These are phyloP conservation scores for Chirona hameri DNA, from an alignment of 2,888 invertebrate species.

Conservation along the genomic window DNA sequence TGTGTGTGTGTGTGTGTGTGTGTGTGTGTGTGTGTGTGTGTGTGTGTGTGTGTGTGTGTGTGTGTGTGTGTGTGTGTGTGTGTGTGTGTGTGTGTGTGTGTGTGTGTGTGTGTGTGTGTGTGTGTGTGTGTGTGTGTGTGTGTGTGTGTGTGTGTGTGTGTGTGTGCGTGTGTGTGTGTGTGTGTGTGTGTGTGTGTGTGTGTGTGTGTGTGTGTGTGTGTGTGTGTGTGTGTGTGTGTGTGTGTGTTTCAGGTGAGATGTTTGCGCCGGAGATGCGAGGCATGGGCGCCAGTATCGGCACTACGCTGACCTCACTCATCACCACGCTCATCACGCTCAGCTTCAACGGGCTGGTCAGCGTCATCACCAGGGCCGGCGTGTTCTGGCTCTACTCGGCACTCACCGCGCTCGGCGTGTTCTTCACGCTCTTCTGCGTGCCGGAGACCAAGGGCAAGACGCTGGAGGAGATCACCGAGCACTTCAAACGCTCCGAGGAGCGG, in stretches of 20 bases:
- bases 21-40: too few relatives aligned
- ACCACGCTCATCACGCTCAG: not conserved
- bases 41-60: too few relatives aligned
- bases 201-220: too few relatives aligned
- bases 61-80: not conserved
- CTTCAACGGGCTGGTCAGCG: not conserved
- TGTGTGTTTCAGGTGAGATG: not conserved
- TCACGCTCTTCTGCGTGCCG: not conserved
- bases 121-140: too few relatives aligned
- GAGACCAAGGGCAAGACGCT: slow-evolving; percentile 1
- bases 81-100: too few relatives aligned
- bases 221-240: too few relatives aligned
- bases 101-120: too few relatives aligned
- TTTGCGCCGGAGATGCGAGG: not conserved
- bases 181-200: not conserved
- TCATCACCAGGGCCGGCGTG: not conserved
- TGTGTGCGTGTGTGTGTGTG: too few relatives aligned
- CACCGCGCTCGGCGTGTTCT: not conserved
- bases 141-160: too few relatives aligned
- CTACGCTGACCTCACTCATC: not conserved
- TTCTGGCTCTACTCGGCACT: not conserved
- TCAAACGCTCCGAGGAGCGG: not conserved
- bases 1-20: too few relatives aligned
- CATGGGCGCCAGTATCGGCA: not conserved
- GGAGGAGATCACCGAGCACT: not conserved